Base-by-base conservation (phyloP, 2,113 vertebrate genomes). In the Rhodinocichla rosea region DNA sequence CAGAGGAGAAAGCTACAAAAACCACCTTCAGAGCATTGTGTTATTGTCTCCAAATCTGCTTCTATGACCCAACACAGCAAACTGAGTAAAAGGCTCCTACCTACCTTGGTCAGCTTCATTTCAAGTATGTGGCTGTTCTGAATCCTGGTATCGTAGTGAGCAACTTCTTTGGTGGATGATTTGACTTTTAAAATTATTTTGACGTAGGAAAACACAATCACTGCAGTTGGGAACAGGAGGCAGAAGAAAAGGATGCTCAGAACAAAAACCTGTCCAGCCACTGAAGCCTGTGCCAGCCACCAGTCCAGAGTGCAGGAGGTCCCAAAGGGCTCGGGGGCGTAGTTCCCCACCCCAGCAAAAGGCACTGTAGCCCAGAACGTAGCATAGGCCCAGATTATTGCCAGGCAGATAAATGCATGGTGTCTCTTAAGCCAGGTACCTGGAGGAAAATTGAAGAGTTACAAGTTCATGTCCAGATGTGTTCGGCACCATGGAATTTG, bases 221-320 rank as follows among this genome's bases (percentile, higher is more conserved):
- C 97, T 1, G 94, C 97, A 4, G 98, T 98, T 35, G 99, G 99
- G n/a, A 99, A 95, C 90, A 99, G 39, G 52, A 99, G 99, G 94
- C 99, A 99, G 97, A 99, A 99, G 97, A 99, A 98, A 53, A 99
- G 98, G 83, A 99, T 99, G 92, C 98, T 97, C 97, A 99, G 86
- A 92, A 99, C 98, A 76, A 99, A 99, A 89, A 96, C 98, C 96
- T 99, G 99, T 32, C 99, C 99, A 4, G 98, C 98, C 52, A 98
- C 96, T 0, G 99, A 99, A 35, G 98, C 98, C 95, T 99, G 99
- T 0, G 99, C 99, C 95, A 99, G 97, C 99, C 99, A 99, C 99
- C 99, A 99, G 97, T 99, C 99, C 97, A 99, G 95, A 5, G 99
- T 99, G 97, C 99, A 99, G 9, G 99, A 99, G 33, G 99, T 99